Conservation (phyloP, 2,888 invertebrate species). For the Ichneumon xanthorius region DNA sequence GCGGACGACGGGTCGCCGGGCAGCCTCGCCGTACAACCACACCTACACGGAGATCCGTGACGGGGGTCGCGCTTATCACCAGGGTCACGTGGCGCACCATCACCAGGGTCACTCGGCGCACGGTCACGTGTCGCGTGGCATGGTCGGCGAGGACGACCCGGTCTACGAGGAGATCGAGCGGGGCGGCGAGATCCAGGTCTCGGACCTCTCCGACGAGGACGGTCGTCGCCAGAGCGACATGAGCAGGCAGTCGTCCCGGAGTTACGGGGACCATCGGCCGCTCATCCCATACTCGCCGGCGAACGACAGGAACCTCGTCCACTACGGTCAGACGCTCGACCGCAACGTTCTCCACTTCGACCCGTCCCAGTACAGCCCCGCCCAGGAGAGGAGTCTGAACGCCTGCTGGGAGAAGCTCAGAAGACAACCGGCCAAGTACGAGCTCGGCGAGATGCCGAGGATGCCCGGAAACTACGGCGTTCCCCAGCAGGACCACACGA, state of each 20-base stretch:
- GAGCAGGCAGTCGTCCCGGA: slow-evolving; percentile 90
- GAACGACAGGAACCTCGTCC: slow-evolving; percentile 86
- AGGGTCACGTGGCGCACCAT: slow-evolving; percentile 80
- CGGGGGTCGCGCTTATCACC: slow-evolving; percentile 80
- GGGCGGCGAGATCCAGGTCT: slow-evolving; percentile 89
- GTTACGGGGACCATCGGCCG: slow-evolving; percentile 93
- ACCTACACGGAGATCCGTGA: slow-evolving; percentile 92
- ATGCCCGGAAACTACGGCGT: slow-evolving; percentile 77
- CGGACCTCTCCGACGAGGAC: slow-evolving; percentile 93
- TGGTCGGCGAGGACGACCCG: slow-evolving; percentile 88
- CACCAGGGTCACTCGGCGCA: slow-evolving; percentile 85
- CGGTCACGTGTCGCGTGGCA: slow-evolving; percentile 84
- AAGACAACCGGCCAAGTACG: slow-evolving; percentile 81
- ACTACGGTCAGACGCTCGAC: slow-evolving; percentile 77
- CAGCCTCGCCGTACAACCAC: slow-evolving; percentile 89
- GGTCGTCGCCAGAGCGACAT: slow-evolving; percentile 90
- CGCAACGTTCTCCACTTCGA: slow-evolving; percentile 72
- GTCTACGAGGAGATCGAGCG: slow-evolving; percentile 93
- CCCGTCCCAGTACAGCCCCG: slow-evolving; percentile 78
- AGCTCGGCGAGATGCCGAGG: slow-evolving; percentile 81
- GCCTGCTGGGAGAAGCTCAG: slow-evolving; percentile 82
- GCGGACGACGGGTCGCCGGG: slow-evolving; percentile 85
- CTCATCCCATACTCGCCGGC: slow-evolving; percentile 92
- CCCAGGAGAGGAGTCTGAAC: slow-evolving; percentile 80
- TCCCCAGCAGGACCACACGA: slow-evolving; percentile 81